These are phyloP conservation scores for Lycocorax pyrrhopterus DNA, from an alignment of 2,113 vertebrate species.

Conservation along the genomic window DNA sequence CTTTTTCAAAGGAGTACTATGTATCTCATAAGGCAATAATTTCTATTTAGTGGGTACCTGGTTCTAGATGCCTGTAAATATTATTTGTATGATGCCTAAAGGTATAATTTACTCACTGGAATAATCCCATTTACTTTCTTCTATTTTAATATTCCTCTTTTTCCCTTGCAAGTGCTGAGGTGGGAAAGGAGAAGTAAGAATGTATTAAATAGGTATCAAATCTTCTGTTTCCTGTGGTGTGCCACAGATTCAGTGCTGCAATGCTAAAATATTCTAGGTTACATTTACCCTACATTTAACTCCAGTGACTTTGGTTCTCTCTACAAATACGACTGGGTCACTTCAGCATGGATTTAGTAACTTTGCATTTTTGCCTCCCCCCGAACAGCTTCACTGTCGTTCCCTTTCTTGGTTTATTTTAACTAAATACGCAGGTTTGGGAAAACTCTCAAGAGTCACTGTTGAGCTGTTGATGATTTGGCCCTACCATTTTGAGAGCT, in stretches of 20 bases:
- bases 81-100: background rate
- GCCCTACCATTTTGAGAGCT: background rate
- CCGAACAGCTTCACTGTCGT: background rate
- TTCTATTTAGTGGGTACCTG: background rate
- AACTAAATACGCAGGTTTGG: background rate
- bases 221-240: background rate
- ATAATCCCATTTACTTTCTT: background rate
- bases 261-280: background rate
- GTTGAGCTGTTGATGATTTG: background rate
- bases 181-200: background rate
- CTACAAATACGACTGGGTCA: background rate
- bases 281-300: background rate
- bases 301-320: background rate
- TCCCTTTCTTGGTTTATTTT: background rate
- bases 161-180: background rate
- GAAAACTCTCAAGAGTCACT: background rate
- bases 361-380: background rate
- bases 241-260: background rate
- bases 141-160: background rate
- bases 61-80: background rate
- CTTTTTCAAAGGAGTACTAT: background rate
- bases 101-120: background rate
- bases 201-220: background rate
- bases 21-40: background rate
- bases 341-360: background rate